Conservation (phyloP, 2,888 invertebrate genomes). For the Stenurella melanura region DNA sequence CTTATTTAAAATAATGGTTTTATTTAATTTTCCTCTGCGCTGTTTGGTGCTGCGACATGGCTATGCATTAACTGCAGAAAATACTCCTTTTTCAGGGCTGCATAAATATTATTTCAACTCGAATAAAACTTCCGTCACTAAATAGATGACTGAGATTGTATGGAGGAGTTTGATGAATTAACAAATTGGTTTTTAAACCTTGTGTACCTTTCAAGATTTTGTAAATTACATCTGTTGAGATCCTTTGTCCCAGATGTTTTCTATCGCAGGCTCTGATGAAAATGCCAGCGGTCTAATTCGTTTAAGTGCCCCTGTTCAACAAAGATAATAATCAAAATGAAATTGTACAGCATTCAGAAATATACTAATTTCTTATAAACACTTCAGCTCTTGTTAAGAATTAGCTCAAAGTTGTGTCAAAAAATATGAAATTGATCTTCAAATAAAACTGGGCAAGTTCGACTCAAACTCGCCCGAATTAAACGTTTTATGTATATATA, state of each 20-base stretch:
- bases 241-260: not conserved
- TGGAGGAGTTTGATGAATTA: conserved; percentile 1
- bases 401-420: no score
- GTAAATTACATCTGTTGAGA: not conserved
- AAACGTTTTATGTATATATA: no score
- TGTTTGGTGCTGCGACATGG: no score
- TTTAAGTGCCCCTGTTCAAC: not conserved
- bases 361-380: not conserved
- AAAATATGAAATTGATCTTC: not conserved
- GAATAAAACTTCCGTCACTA: not conserved
- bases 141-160: not conserved
- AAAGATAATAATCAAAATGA: not conserved
- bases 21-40: no score
- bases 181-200: not conserved
- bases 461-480: no score
- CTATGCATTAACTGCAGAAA: no score
- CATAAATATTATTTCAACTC: not conserved
- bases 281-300: not conserved
- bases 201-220: not conserved
- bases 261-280: not conserved
- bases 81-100: not conserved
- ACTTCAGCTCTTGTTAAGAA: no score
- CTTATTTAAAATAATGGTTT: no score
- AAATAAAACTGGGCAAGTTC: no score
- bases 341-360: not conserved